Evolutionary conservation across 2,797 vertebrate genomes (phyloP).

Genomic region (Orientallactaga sibirica): DNA sequence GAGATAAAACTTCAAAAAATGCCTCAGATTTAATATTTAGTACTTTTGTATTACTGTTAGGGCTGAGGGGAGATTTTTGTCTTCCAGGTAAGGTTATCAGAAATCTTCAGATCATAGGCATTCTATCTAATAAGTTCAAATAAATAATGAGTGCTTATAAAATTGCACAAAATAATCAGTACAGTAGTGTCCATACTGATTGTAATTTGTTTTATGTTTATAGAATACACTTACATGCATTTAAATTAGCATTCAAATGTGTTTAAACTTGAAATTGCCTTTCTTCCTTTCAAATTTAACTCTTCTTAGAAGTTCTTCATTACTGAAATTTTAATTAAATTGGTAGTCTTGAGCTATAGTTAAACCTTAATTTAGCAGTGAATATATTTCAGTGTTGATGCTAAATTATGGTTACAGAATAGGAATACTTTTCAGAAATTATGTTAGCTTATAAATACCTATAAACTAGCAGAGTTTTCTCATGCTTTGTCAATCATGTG

Average conservation of each 20-base stretch:
- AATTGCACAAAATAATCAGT: neutral
- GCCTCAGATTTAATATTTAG: neutral
- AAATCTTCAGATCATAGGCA: constrained; percentile 20
- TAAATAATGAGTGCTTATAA: neutral
- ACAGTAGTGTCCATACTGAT: neutral
- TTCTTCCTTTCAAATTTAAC: constrained; percentile 30
- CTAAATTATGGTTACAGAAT: constrained; percentile 4
- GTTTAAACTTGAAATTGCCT: constrained; percentile 39
- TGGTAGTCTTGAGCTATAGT: neutral
- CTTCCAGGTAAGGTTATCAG: neutral
- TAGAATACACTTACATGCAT: neutral
- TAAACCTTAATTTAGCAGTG: constrained; percentile 38
- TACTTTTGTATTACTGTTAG: neutral
- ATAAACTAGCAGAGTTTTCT: neutral
- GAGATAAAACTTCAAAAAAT: constrained; percentile 25
- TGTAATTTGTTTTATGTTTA: neutral
- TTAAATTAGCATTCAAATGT: constrained; percentile 16
- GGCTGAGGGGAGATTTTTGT: neutral
- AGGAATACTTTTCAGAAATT: neutral
- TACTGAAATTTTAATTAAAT: constrained; percentile 43
- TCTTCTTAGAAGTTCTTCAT: constrained; percentile 33
- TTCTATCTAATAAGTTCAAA: neutral
- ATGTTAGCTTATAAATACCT: neutral
- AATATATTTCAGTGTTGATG: neutral
- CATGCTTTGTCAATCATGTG: neutral